Percentiles rank a stretch among this genome's conserved stretches.
phyloP scores from a whole-genome alignment of 30 jellyfish, hydroid and myxozoan species.

The Catostylus mosaicus region DNA sequence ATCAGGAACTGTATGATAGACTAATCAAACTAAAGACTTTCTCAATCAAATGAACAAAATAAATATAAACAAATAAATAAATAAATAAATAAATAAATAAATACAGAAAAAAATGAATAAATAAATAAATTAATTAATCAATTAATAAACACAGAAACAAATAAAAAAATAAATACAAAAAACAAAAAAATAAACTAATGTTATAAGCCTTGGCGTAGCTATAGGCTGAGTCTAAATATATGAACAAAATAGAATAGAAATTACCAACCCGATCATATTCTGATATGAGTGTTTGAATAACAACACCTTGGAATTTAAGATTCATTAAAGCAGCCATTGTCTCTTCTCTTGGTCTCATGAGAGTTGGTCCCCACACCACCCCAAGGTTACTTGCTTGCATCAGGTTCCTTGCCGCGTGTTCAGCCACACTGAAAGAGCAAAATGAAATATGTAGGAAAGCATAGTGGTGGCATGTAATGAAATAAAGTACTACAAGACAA shows the following conservation, averaged over 20 bases:
- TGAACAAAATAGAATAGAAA: neutral
- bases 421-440: constrained; percentile 83
- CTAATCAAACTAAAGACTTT: too few species aligned
- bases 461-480: neutral
- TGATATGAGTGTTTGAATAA: constrained; percentile 82
- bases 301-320: constrained; percentile 94
- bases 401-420: constrained; percentile 66
- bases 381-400: constrained; percentile 98
- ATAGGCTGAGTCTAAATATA: neutral
- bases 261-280: constrained; percentile 86
- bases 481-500: neutral
- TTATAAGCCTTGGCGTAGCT: neutral
- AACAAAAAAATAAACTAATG: neutral
- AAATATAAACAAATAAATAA: too few species aligned
- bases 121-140: neutral
- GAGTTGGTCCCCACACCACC: constrained; percentile 98
- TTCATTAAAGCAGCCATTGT: constrained; percentile 98
- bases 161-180: neutral
- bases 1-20: too few species aligned
- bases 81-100: neutral
- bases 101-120: neutral
- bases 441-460: neutral
- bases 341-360: constrained; percentile 96
- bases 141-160: neutral
- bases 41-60: too few species aligned